Evolutionary conservation across 2,113 vertebrate genomes (phyloP).

Genomic region (Stercorarius parasiticus): DNA sequence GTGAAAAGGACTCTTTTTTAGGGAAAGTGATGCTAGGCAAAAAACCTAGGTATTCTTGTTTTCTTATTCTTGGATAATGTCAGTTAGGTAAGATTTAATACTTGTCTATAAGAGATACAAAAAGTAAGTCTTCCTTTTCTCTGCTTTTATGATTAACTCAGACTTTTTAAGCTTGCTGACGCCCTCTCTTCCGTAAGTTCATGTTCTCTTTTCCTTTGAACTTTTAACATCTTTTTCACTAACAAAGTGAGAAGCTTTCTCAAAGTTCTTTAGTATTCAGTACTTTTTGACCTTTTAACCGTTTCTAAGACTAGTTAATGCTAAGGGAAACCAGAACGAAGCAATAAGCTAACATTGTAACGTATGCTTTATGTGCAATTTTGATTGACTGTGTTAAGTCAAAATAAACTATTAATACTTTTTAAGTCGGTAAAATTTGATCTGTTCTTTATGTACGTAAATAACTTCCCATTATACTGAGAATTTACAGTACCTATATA

Average conservation of each 20-base stretch:
- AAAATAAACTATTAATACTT: not conserved
- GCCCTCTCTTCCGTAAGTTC: not conserved
- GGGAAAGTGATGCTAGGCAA: not conserved
- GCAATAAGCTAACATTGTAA: not conserved
- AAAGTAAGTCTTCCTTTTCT: not conserved
- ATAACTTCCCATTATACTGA: not conserved
- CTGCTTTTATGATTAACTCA: not conserved
- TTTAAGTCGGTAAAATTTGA: not conserved
- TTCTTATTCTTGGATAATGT: not conserved
- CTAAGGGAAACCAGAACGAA: not conserved
- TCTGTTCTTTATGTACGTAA: not conserved
- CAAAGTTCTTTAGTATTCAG: not conserved
- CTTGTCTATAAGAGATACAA: not conserved
- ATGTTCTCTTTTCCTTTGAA: not conserved
- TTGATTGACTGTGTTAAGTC: not conserved
- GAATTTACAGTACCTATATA: not conserved
- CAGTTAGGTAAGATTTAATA: not conserved
- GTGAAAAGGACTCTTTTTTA: not conserved
- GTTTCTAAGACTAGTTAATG: not conserved
- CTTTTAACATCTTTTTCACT: not conserved
- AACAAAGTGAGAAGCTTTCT: not conserved
- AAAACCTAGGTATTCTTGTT: not conserved
- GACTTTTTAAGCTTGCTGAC: not conserved
- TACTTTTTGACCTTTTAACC: not conserved
- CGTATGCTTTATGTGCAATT: not conserved